A percentile compares a stretch with the other conserved stretches of the same genome.
phyloP scores from a whole-genome alignment of 2,113 vertebrate species.

The Halcyon malimbica region DNA sequence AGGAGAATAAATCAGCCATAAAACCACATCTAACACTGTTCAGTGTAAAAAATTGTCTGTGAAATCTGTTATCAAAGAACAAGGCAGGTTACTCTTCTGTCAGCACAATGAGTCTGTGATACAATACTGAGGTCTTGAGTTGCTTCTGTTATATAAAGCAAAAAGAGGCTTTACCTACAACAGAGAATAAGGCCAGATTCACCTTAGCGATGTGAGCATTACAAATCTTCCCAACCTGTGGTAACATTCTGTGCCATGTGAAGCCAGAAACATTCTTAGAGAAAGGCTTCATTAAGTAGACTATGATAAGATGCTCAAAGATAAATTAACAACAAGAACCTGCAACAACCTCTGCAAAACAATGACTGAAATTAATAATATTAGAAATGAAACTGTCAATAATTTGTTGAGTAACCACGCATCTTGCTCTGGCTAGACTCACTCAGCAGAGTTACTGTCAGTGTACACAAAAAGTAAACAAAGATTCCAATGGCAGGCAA shows the following conservation, averaged over 20 bases:
- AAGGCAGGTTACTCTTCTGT: not conserved
- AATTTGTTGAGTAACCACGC: not conserved
- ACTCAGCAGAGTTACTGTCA: not conserved
- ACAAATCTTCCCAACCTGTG: not conserved
- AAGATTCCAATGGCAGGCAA: not conserved
- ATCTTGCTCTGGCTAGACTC: not conserved
- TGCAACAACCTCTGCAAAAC: not conserved
- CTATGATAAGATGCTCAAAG: not conserved
- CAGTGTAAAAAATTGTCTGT: not conserved
- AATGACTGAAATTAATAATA: not conserved
- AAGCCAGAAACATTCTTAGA: not conserved
- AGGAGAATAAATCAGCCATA: not conserved
- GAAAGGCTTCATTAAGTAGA: not conserved
- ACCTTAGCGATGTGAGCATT: not conserved
- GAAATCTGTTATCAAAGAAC: not conserved
- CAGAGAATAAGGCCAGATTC: not conserved
- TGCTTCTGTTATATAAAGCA: not conserved
- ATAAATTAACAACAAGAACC: not conserved
- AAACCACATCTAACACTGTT: not conserved
- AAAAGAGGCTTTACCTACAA: not conserved
- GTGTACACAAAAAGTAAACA: not conserved
- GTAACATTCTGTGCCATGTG: not conserved
- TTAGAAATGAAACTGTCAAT: not conserved
- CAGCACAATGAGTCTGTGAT: not conserved
- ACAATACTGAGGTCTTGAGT: not conserved